Evolutionary conservation across 2,113 vertebrate genomes (phyloP).

Genomic region (Gasterosteus nipponicus): DNA sequence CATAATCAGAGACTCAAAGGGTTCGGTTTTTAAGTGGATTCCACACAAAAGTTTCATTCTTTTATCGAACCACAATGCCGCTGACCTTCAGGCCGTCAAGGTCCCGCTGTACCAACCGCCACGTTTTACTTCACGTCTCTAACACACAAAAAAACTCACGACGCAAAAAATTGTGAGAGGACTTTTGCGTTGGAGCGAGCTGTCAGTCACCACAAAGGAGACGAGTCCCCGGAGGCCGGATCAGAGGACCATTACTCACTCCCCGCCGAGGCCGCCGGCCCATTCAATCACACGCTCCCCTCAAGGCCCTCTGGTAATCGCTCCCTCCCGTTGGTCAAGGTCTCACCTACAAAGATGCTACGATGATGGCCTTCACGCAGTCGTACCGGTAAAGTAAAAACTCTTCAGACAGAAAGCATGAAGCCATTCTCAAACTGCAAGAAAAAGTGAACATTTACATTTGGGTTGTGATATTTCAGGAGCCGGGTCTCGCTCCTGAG

Average conservation of each 20-base stretch:
- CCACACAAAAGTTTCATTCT: neutral
- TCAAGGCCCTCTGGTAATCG: slow-evolving; percentile 21
- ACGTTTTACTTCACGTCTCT: neutral
- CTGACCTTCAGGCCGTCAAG: neutral
- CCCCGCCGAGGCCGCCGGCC: neutral
- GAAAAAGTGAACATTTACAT: too few species aligned
- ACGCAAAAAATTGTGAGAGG: neutral
- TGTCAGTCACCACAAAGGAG: slow-evolving; percentile 21
- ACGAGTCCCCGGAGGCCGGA: neutral
- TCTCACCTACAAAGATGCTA: neutral
- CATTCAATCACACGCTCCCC: slow-evolving; percentile 24
- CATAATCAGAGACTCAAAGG: neutral
- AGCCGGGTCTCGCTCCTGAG: too few species aligned
- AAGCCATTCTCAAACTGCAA: too few species aligned
- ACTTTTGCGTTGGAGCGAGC: neutral
- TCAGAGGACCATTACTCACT: slow-evolving; percentile 15
- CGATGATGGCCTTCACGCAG: too few species aligned
- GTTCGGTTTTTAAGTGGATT: neutral
- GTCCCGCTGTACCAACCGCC: neutral
- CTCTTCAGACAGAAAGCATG: too few species aligned
- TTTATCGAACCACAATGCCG: neutral
- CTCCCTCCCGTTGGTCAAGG: neutral
- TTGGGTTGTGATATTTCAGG: too few species aligned
- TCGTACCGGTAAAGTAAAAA: too few species aligned
- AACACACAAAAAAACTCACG: neutral